Conservation (phyloP, 2,888 invertebrate species). For the Thera britannica region DNA sequence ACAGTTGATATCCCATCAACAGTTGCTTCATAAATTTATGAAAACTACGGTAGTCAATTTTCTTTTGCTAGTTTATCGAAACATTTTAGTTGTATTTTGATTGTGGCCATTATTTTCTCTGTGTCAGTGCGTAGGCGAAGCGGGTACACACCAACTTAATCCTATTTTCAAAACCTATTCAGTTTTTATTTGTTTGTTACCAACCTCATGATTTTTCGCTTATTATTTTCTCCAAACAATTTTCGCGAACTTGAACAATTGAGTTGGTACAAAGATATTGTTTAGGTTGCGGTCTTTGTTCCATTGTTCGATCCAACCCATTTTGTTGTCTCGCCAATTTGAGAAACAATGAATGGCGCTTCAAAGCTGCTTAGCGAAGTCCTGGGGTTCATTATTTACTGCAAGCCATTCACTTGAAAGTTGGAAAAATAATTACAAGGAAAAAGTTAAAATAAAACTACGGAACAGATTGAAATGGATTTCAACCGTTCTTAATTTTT, state of each 20-base stretch:
- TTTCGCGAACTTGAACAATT: conserved; percentile 36
- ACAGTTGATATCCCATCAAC: too few relatives aligned
- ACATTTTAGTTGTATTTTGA: too few relatives aligned
- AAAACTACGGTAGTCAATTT: too few relatives aligned
- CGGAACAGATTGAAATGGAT: too few relatives aligned
- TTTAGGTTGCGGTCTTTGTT: conserved; percentile 38
- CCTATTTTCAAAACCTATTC: too few relatives aligned
- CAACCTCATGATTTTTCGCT: neutral
- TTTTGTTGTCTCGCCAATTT: conserved; percentile 43
- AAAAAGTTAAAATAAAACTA: too few relatives aligned
- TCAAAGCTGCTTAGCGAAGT: conserved; percentile 24
- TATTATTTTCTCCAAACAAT: neutral
- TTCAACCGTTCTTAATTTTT: too few relatives aligned
- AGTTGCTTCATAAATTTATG: too few relatives aligned
- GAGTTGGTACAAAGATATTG: conserved; percentile 40
- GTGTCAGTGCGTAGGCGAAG: too few relatives aligned
- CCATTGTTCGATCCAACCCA: conserved; percentile 40
- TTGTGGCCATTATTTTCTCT: too few relatives aligned
- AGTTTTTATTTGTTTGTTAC: neutral
- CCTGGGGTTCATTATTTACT: conserved; percentile 23
- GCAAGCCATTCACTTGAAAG: conserved; percentile 10
- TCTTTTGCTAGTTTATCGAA: too few relatives aligned
- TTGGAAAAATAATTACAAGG: neutral
- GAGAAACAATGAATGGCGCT: conserved; percentile 34
- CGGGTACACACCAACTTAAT: too few relatives aligned